These are phyloP conservation scores for Lithophane leautieri DNA, from an alignment of 2,888 invertebrate species.

Conservation along the genomic window DNA sequence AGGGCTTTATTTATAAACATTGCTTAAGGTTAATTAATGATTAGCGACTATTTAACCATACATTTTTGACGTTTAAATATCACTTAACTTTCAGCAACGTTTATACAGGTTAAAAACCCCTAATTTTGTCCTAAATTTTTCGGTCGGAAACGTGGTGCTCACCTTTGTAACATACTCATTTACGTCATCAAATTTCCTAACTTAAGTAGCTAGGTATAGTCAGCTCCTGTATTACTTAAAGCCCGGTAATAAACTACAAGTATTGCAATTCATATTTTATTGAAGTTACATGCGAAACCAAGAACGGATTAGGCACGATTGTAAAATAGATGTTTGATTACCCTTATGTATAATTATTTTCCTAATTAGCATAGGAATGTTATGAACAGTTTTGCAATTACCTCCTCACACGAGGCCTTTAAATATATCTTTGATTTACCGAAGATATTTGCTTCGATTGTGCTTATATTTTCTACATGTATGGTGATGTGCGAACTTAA, in stretches of 20 bases:
- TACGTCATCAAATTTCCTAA: conserved; percentile 9
- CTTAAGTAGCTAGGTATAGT: background rate
- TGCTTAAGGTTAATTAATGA: no score
- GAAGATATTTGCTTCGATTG: conserved; percentile 10
- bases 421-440: conserved; percentile 9
- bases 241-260: conserved; percentile 21
- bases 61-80: no score
- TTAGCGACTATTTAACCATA: no score
- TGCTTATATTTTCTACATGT: conserved; percentile 21
- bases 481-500: conserved; percentile 52
- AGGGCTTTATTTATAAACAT: no score
- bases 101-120: no score
- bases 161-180: background rate
- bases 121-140: background rate
- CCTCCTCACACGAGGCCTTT: background rate
- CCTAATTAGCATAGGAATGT: conserved; percentile 46
- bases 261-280: conserved; percentile 38
- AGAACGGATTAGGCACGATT: conserved; percentile 10
- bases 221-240: background rate
- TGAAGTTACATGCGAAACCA: conserved; percentile 1
- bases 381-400: conserved; percentile 36
- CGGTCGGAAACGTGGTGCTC: background rate
- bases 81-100: no score
- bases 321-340: conserved; percentile 29
- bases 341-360: conserved; percentile 16